Base-by-base conservation (phyloP, 2,113 vertebrate species). In the Eupsittula cactorum region DNA sequence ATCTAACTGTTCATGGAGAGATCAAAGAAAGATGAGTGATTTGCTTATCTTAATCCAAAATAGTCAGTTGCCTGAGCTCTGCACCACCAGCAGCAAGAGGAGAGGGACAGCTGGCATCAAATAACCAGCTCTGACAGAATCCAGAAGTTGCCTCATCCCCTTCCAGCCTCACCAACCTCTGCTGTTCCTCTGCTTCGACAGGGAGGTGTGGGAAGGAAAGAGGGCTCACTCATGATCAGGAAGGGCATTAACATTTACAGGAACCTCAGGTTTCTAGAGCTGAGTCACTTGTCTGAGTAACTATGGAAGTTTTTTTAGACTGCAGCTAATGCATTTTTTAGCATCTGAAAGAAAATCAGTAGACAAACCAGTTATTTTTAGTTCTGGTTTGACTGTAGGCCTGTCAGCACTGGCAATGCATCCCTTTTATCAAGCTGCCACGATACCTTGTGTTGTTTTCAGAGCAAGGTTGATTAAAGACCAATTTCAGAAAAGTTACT, bases 371-470 rank as follows among this genome's bases (percentile, higher is more conserved):
- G 92, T 91, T 97, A 97, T 97, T 97, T 97, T 97, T 97, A 96
- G 96, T 73, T 67, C 47, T 80, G 13, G 85, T 92, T 97, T 95
- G 94, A 97, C 95, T 95, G 86, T 91, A 82, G 91, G 92, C 87
- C 84, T 97, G 96, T 97, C 97, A 97, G 87, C 74, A 44, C 73
- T 76, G 62, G 92, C 86, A 94, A 86, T 92, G 63, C 57, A 70
- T 93, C 94, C 95, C 94, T 96, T 97, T 97, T 96, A 97, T 97
- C 96, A 94, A 96, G 87, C 96, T 97, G 96, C 92, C 96, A 96
- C 35, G 49, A 73, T 94, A 93, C 75, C 89, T 97, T 96, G 77
- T 70, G 95, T 95, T 97, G 93, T 95, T 96, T 95, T 87, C 91
- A 95, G 93, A 88, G 80, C 73, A 90, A 96, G 96, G 92, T 96